A percentile compares a stretch with the other conserved stretches of the same genome.
These are phyloP conservation scores for Esox niger DNA, from an alignment of 2,113 vertebrate genomes.

Conservation along the genomic window DNA sequence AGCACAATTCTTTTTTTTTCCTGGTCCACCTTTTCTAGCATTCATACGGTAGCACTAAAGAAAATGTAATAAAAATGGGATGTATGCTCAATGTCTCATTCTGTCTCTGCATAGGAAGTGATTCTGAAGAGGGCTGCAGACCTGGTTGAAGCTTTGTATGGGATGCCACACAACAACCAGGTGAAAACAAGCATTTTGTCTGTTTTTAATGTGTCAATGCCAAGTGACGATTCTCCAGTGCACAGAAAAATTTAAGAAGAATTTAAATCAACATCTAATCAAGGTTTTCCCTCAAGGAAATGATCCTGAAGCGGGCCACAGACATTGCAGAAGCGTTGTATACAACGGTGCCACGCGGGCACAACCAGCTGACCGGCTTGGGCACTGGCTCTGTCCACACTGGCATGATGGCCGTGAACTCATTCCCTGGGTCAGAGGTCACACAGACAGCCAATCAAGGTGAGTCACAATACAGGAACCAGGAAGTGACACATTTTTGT, in stretches of 20 bases:
- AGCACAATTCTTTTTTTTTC: too few relatives aligned
- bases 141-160: conserved; percentile 70
- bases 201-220: too few relatives aligned
- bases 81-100: conserved; percentile 38
- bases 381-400: conserved; percentile 65
- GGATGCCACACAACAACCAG: conserved; percentile 74
- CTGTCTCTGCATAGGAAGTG: conserved; percentile 66
- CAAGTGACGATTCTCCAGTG: too few relatives aligned
- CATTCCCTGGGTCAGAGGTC: conserved; percentile 69
- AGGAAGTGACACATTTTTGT: background rate
- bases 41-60: conserved; percentile 34
- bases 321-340: conserved; percentile 94
- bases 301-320: conserved; percentile 91
- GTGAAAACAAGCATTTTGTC: too few relatives aligned
- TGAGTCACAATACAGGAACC: conserved; percentile 40
- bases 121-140: conserved; percentile 72
- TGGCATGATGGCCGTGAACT: conserved; percentile 73
- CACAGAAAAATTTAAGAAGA: background rate
- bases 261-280: too few relatives aligned
- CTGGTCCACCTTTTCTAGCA: background rate
- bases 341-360: conserved; percentile 87
- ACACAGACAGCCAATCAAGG: conserved; percentile 71
- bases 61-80: background rate
- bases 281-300: conserved; percentile 76
- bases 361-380: conserved; percentile 81